Base-by-base conservation (phyloP, 2,113 vertebrate genomes). In the Larimichthys crocea region DNA sequence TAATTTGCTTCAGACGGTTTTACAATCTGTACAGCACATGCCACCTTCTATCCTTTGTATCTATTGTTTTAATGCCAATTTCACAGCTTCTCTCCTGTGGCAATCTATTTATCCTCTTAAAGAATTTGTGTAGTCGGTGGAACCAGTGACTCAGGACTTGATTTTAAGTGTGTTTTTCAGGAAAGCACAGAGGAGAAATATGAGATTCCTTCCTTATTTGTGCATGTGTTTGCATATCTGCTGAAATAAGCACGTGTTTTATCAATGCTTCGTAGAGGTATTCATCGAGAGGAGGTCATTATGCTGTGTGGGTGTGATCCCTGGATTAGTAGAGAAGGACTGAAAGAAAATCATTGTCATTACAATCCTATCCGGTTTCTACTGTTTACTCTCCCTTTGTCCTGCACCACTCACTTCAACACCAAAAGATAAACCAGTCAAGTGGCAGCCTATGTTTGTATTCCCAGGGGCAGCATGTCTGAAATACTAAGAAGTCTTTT, bases 311-410 rank as follows among this genome's bases (percentile, higher is more conserved):
- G 19, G 40, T 69, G 59, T 44, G 7, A 86, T 78, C 61, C 69
- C 44, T 31, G 66, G 88, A 92, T 93, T 86, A 88, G 79, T 69
- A 57, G n/a, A 74, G 75, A 82, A 50, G 76, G 82, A 79, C 83
- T 80, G 66, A 72, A 75, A 72, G 71, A 71, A 86, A 82, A 85
- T 93, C 73, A 90, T 90, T 91, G 90, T 85, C 84, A 82, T 80
- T 84, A 84, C 76, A 78, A 86, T 72, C 85, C 68, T 81, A 77
- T 82, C 74, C 85, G 82, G 86, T 80, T 50, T n/a, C 55, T 31
- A 24, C 57, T 76, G 82, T 90, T 85, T 84, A 85, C 74, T 74
- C 86, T 86, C 57, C 79, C 70, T 72, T 86, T 86, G 84, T 83
- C 76, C 40, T 64, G 22, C 80, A 46, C 50, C 68, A 29, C 78